Evolutionary conservation across 2,888 invertebrate species (phyloP).

Genomic region (Stenodema calcarata): DNA sequence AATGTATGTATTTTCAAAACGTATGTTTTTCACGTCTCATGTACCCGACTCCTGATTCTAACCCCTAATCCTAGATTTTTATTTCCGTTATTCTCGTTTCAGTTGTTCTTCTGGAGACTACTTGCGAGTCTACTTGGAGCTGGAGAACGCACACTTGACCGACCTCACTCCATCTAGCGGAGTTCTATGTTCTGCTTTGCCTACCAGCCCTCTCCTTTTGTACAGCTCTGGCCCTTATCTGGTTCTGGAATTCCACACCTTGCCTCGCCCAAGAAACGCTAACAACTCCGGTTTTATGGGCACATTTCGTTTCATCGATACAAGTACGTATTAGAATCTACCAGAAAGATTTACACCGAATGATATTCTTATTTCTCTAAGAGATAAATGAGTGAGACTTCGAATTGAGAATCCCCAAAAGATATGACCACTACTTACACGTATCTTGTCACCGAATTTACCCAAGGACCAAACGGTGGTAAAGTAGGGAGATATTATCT

Average conservation of each 20-base stretch:
- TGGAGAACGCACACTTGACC: slow-evolving; percentile 74
- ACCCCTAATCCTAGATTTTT: slow-evolving; percentile 48
- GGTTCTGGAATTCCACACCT: slow-evolving; percentile 76
- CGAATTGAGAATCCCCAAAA: too few species aligned
- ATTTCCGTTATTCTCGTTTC: slow-evolving; percentile 63
- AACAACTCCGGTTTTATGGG: slow-evolving; percentile 73
- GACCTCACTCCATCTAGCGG: slow-evolving; percentile 79
- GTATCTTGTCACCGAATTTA: too few species aligned
- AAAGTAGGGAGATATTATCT: too few species aligned
- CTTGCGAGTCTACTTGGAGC: slow-evolving; percentile 78
- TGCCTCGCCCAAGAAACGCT: slow-evolving; percentile 65
- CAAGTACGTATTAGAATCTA: slow-evolving; percentile 74
- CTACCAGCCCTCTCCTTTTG: slow-evolving; percentile 68
- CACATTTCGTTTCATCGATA: slow-evolving; percentile 78
- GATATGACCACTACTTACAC: too few species aligned
- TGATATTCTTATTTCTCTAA: too few species aligned
- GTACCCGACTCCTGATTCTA: neutral
- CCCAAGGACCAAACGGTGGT: too few species aligned
- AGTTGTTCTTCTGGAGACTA: slow-evolving; percentile 79
- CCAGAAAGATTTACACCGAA: too few species aligned
- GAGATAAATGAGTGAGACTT: too few species aligned
- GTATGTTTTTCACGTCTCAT: too few species aligned
- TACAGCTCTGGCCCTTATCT: slow-evolving; percentile 78
- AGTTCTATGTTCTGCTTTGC: slow-evolving; percentile 66
- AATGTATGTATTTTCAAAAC: too few species aligned